phyloP scores from a whole-genome alignment of 2,797 vertebrate genomes.

The Amniataba percoides region DNA sequence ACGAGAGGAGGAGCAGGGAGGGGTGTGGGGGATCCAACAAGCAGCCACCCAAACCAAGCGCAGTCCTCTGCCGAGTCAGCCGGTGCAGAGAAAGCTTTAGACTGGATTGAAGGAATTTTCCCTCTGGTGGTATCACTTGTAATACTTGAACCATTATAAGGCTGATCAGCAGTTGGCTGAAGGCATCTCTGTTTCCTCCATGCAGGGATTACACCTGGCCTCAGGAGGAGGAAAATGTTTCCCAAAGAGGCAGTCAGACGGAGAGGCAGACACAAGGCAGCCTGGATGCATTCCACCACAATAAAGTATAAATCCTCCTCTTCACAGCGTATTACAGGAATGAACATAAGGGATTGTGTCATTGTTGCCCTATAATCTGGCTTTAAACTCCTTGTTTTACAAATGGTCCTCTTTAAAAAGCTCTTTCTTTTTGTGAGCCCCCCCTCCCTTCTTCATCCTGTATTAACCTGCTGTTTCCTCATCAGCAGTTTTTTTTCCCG shows the following conservation, averaged over 20 bases:
- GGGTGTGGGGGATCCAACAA: slow-evolving; percentile 48
- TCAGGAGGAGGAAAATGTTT: slow-evolving; percentile 76
- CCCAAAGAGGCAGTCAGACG: slow-evolving; percentile 72
- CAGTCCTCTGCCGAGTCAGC: slow-evolving; percentile 42
- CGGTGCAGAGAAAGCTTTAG: slow-evolving; percentile 56
- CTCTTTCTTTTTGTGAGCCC: slow-evolving; percentile 68
- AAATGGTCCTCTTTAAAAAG: slow-evolving; percentile 86
- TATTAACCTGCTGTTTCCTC: slow-evolving; percentile 76
- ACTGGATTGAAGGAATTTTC: slow-evolving; percentile 72
- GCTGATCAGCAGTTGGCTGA: slow-evolving; percentile 75
- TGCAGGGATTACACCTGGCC: slow-evolving; percentile 84
- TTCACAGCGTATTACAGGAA: slow-evolving; percentile 85
- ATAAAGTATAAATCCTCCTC: slow-evolving; percentile 86
- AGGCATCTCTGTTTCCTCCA: slow-evolving; percentile 72
- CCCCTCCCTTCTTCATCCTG: slow-evolving; percentile 66
- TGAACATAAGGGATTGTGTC: slow-evolving; percentile 87
- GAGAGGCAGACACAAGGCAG: slow-evolving; percentile 63
- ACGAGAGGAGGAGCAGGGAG: slow-evolving; percentile 37
- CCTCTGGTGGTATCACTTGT: slow-evolving; percentile 73
- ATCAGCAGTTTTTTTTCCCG: slow-evolving; percentile 61
- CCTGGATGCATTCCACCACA: slow-evolving; percentile 78
- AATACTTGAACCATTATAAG: slow-evolving; percentile 75
- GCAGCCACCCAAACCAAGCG: slow-evolving; percentile 61
- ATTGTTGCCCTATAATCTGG: slow-evolving; percentile 90
- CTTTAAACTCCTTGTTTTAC: slow-evolving; percentile 93